Conservation (phyloP, 2,888 invertebrate genomes). For the Dolomedes plantarius region DNA sequence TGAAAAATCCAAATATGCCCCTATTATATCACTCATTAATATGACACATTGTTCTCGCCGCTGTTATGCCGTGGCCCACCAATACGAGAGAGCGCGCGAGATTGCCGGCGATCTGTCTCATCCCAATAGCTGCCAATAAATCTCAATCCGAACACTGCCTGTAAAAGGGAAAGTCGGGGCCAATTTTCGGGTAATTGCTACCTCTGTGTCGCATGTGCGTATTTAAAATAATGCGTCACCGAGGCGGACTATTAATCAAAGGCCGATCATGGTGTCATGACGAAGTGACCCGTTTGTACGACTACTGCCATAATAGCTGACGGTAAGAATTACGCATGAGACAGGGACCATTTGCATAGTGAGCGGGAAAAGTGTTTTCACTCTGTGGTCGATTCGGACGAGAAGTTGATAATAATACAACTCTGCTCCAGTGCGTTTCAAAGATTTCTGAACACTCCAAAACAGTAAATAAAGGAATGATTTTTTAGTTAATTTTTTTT, state of each 20-base stretch:
- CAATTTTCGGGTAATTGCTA: slow-evolving; percentile 65
- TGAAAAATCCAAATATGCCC: neutral
- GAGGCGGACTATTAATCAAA: slow-evolving; percentile 48
- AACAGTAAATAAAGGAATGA: no score
- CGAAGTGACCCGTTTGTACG: slow-evolving; percentile 4
- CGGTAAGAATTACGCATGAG: neutral
- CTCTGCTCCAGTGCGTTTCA: no score
- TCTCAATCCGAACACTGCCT: slow-evolving; percentile 35
- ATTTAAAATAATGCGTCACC: slow-evolving; percentile 66
- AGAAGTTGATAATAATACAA: no score
- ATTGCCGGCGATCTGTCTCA: neutral
- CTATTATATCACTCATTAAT: neutral
- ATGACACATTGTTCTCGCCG: neutral
- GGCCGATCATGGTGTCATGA: slow-evolving; percentile 55
- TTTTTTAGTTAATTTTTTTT: no score
- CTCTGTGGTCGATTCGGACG: no score
- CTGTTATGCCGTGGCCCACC: neutral
- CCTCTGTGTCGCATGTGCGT: slow-evolving; percentile 59
- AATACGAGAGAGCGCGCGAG: neutral
- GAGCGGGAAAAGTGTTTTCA: neutral
- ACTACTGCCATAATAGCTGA: neutral
- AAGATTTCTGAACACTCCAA: no score
- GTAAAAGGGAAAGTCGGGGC: slow-evolving; percentile 31
- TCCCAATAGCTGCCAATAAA: slow-evolving; percentile 31
- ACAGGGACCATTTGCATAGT: slow-evolving; percentile 7